These are phyloP conservation scores for Trachelus stipa DNA, from an alignment of 2,888 invertebrate species.

Conservation along the genomic window DNA sequence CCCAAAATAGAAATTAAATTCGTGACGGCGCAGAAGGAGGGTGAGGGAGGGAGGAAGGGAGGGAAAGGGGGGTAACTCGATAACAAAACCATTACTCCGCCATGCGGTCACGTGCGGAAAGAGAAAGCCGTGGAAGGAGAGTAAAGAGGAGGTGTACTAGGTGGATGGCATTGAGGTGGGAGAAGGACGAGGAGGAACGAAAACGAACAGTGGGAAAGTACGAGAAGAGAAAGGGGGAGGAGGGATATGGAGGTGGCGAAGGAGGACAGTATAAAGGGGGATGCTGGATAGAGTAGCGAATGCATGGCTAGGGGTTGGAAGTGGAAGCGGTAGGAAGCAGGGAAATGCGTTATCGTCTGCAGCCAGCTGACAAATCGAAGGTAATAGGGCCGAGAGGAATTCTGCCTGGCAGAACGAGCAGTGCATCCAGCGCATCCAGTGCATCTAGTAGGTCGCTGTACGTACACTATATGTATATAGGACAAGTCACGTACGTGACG, in stretches of 20 bases:
- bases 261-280: constrained; percentile 12
- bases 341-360: constrained; percentile 60
- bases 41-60: constrained; percentile 13
- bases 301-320: constrained; percentile 30
- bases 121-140: constrained; percentile 25
- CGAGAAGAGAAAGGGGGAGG: background rate
- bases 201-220: constrained; percentile 23
- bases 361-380: constrained; percentile 61
- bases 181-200: constrained; percentile 5
- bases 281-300: constrained; percentile 18
- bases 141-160: constrained; percentile 13
- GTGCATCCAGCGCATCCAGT: constrained; percentile 36
- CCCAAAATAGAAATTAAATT: constrained; percentile 46
- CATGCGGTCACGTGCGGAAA: constrained; percentile 36
- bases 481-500: constrained; percentile 26
- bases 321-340: constrained; percentile 45
- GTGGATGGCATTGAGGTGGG: background rate
- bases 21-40: constrained; percentile 10
- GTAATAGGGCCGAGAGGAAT: constrained; percentile 59
- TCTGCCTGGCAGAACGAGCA: constrained; percentile 50
- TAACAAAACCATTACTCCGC: constrained; percentile 47
- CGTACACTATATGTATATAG: background rate
- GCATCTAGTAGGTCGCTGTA: background rate
- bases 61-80: constrained; percentile 39
- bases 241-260: background rate